Evolutionary conservation across 2,888 invertebrate species (phyloP).

Genomic region (Pristionchus entomophagus): DNA sequence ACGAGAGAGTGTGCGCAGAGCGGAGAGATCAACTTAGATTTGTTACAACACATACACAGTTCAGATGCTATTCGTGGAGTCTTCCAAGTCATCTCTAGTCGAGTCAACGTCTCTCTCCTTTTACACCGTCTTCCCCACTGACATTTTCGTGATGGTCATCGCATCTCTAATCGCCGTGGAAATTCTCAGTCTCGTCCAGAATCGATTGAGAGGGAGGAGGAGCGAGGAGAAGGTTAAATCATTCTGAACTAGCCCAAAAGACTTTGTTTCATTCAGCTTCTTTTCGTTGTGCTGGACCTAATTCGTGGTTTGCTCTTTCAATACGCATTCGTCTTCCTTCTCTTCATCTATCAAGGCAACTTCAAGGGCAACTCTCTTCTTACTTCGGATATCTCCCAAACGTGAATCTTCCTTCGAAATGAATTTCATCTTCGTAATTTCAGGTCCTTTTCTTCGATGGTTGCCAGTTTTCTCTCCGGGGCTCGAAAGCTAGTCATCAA

Average conservation of each 20-base stretch:
- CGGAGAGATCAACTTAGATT: no score
- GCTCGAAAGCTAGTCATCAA: neutral
- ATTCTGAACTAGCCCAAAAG: neutral
- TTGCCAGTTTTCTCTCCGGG: neutral
- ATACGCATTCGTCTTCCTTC: neutral
- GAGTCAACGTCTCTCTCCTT: neutral
- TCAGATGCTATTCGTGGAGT: slow-evolving; percentile 17
- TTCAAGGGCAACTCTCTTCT: slow-evolving; percentile 8
- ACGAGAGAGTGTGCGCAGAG: no score
- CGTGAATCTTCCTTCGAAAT: neutral
- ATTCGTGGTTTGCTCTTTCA: neutral
- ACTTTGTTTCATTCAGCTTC: neutral
- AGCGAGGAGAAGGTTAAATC: neutral
- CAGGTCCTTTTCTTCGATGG: slow-evolving; percentile 8
- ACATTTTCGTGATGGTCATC: neutral
- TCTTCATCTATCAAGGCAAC: neutral
- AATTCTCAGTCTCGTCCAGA: neutral
- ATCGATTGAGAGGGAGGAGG: neutral
- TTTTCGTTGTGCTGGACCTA: neutral
- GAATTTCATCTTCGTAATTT: neutral
- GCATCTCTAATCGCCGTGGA: neutral
- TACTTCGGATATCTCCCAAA: neutral
- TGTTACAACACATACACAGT: no score
- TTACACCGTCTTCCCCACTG: neutral
- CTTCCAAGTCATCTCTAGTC: neutral